A percentile compares a stretch with the other conserved stretches of the same genome.
Conservation (phyloP, 2,113 vertebrate species). For the Atlantisia rogersi region DNA sequence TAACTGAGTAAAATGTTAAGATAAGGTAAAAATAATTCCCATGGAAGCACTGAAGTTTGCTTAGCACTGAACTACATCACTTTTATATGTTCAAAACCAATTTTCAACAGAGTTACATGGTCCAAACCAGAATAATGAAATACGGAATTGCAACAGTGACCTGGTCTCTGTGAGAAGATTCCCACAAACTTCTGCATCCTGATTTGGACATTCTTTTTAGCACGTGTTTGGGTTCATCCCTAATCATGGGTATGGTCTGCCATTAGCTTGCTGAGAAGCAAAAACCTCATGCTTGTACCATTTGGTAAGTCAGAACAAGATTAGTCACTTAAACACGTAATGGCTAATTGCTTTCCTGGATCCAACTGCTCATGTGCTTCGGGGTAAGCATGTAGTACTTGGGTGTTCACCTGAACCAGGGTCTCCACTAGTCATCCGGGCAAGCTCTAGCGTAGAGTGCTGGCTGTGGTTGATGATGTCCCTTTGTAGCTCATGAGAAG, state of each 20-base stretch:
- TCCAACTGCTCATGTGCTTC: neutral
- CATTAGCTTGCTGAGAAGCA: neutral
- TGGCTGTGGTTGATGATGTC: neutral
- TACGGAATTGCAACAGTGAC: neutral
- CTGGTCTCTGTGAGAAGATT: neutral
- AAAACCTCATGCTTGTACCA: neutral
- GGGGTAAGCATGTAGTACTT: neutral
- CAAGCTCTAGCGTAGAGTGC: neutral
- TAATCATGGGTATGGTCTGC: neutral
- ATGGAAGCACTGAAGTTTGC: neutral
- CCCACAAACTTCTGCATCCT: neutral
- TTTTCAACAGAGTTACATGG: neutral
- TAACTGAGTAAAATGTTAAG: neutral
- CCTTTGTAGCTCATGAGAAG: neutral
- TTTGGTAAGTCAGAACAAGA: neutral
- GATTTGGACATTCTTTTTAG: neutral
- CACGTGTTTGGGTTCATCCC: fast-evolving
- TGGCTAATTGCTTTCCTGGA: neutral
- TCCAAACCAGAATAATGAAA: neutral
- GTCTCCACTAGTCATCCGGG: neutral
- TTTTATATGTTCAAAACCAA: neutral
- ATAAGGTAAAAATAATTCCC: neutral
- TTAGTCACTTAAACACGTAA: neutral
- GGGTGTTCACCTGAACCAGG: neutral
- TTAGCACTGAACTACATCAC: neutral